A percentile compares a stretch with the other conserved stretches of the same genome.
Evolutionary conservation across 2,797 vertebrate genomes (phyloP).

Genomic region (Dendrocincla tyrannina): DNA sequence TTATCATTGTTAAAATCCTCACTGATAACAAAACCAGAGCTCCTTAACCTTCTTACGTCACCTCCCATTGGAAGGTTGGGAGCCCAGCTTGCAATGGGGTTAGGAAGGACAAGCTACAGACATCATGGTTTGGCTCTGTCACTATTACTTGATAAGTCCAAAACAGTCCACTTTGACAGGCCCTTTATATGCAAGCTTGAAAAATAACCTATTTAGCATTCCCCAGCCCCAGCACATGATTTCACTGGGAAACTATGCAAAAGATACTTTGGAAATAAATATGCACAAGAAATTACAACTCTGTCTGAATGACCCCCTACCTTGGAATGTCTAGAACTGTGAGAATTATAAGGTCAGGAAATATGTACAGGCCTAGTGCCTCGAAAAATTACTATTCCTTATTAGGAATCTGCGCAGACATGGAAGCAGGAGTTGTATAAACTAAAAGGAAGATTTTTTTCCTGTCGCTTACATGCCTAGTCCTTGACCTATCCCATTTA

Average conservation of each 20-base stretch:
- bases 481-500: conserved; percentile 84
- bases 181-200: conserved; percentile 74
- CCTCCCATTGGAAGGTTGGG: neutral
- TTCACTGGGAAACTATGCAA: conserved; percentile 93
- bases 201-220: conserved; percentile 81
- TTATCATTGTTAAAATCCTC: neutral
- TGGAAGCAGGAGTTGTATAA: conserved; percentile 77
- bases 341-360: conserved; percentile 84
- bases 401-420: conserved; percentile 81
- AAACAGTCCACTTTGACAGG: conserved; percentile 76
- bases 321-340: conserved; percentile 85
- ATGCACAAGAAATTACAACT: conserved; percentile 82
- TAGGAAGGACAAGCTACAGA: neutral
- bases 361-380: conserved; percentile 75
- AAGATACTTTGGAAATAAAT: conserved; percentile 93
- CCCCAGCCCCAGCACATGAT: conserved; percentile 70
- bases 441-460: conserved; percentile 76
- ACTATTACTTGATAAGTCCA: conserved; percentile 74
- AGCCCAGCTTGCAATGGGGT: neutral
- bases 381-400: conserved; percentile 79
- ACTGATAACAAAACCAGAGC: neutral
- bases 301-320: conserved; percentile 82
- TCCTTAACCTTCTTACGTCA: neutral
- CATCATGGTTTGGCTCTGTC: conserved; percentile 53
- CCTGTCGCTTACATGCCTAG: conserved; percentile 74